Conservation (phyloP, 1,140 invertebrate species). For the Propsilocerus akamusi region DNA sequence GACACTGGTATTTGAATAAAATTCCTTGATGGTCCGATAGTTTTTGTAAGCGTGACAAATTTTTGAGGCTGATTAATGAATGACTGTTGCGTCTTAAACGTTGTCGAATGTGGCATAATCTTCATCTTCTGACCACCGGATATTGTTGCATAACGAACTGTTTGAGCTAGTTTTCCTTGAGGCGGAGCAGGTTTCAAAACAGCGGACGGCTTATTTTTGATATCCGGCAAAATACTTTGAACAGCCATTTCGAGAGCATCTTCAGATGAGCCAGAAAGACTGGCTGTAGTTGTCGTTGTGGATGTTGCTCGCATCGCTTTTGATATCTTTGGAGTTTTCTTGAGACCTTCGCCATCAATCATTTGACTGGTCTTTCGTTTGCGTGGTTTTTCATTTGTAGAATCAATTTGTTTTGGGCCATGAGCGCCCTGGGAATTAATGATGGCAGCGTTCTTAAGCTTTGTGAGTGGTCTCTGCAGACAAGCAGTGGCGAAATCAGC, state of each 20-base stretch:
- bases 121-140: background rate
- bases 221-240: slow-evolving; percentile 14
- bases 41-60: background rate
- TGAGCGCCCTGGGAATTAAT: no score
- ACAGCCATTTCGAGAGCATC: slow-evolving; percentile 21
- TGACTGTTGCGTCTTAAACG: background rate
- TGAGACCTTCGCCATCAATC: slow-evolving; percentile 16
- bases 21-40: background rate
- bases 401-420: slow-evolving; percentile 14
- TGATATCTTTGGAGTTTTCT: slow-evolving; percentile 23
- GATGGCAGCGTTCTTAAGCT: slow-evolving; percentile 23
- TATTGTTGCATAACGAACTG: background rate
- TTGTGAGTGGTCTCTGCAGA: slow-evolving; percentile 36
- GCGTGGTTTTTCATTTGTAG: slow-evolving; percentile 11
- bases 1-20: background rate
- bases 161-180: background rate
- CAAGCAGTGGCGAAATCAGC: slow-evolving; percentile 38
- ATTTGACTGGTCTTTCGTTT: slow-evolving; percentile 13
- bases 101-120: background rate
- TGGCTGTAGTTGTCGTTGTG: slow-evolving; percentile 9
- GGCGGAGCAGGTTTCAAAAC: background rate
- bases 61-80: no score
- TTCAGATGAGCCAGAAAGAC: slow-evolving; percentile 7
- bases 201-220: background rate
- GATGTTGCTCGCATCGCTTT: slow-evolving; percentile 22